Base-by-base conservation (phyloP, 2,113 vertebrate species). In the Orthonyx spaldingii region DNA sequence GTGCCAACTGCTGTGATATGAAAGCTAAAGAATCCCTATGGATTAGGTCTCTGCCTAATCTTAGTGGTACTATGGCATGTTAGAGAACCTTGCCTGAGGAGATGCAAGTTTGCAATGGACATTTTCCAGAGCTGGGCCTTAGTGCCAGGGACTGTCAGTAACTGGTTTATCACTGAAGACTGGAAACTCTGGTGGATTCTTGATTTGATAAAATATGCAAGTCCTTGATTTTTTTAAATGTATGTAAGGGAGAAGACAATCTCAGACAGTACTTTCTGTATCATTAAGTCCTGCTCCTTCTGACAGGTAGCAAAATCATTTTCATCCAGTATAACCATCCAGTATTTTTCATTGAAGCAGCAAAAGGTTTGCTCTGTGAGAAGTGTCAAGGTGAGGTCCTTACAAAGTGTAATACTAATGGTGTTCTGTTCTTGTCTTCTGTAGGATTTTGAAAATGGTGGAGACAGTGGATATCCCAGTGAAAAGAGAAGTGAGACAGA, bases 391-490 rank as follows among this genome's bases (percentile, higher is more conserved):
- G 42, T 56, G 33, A 90, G 46, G 28, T 70, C 30, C 33, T 89
- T 64, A 59, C 16, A 72, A 91, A 72, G 55, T 27, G 6, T 21
- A n/a, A 39, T 52, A 47, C 23, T 86, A 63, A 57, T 75, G 17
- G 50, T 87, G 13, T 53, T 84, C 69, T 70, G 12, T 82, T 78
- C 63, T 61, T 52, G 8, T 37, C 46, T 77, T 87, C 33, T 66
- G 11, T 78, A 99, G 99, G 99, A 99, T 49, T 98, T 98, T 30
- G 99, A 99, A 86, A 99, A 98, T 49, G 98, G 99, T n/a, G 98
- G 99, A 30, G 99, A 99, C 97, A 99, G 99, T 16, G 99, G 99
- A 20, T 99, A 97, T 92, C 99, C 99, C 71, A 99, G 99, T 85
- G 99, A 99, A 97, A 98, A 97, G 95, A 98, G 99, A 93, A 98